Evolutionary conservation across 2,888 invertebrate species (phyloP).

Genomic region (Ectropis crepuscularia): DNA sequence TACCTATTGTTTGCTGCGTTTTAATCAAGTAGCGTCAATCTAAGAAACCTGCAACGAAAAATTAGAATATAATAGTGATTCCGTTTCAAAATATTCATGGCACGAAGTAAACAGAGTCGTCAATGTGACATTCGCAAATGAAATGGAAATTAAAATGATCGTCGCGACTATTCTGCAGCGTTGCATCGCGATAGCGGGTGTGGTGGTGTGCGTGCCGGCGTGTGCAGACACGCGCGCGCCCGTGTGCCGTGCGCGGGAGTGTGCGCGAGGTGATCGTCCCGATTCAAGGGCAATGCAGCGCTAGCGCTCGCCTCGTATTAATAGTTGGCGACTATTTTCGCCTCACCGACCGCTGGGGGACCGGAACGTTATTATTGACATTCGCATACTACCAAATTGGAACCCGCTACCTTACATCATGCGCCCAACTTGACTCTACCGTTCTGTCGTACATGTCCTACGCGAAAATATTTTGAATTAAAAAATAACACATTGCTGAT

Average conservation of each 20-base stretch:
- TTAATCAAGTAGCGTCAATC: no score
- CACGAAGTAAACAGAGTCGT: conserved; percentile 56
- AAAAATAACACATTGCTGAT: no score
- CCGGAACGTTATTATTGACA: conserved; percentile 82
- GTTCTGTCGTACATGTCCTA: not conserved
- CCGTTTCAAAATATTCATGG: conserved; percentile 45
- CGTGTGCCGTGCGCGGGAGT: conserved; percentile 61
- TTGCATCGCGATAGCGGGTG: conserved; percentile 67
- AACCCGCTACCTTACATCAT: conserved; percentile 57
- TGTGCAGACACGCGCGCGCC: conserved; percentile 43
- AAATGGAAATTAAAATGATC: conserved; percentile 79
- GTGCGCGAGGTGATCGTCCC: conserved; percentile 81
- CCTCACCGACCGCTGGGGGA: conserved; percentile 74
- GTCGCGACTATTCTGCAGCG: conserved; percentile 71
- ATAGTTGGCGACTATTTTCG: conserved; percentile 83
- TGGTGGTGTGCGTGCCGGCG: conserved; percentile 51
- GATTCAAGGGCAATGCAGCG: conserved; percentile 83
- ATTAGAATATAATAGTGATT: conserved; percentile 33
- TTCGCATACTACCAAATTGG: conserved; percentile 76
- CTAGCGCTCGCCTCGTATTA: conserved; percentile 79
- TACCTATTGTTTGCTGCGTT: no score
- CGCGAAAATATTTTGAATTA: no score
- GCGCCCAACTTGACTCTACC: not conserved
- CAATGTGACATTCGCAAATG: conserved; percentile 73
- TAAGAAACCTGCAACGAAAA: conserved; percentile 1